Base-by-base conservation (phyloP, 2,113 vertebrate species). In the Lamprologus speciosus region DNA sequence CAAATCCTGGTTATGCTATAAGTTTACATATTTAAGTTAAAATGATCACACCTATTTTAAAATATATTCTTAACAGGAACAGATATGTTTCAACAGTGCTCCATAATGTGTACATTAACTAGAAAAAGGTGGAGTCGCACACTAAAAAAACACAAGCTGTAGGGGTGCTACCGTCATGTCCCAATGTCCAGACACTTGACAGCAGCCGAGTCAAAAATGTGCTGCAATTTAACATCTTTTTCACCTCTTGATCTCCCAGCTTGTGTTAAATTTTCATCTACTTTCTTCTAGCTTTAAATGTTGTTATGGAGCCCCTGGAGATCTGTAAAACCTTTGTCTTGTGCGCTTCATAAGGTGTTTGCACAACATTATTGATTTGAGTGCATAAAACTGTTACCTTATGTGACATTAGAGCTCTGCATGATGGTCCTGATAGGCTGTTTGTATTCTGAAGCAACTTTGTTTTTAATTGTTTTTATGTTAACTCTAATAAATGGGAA, bases 141-240 rank as follows among this genome's bases (percentile, higher is more conserved):
- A 42, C 54, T 75, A 78, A 85, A 11, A 83, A 6, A 81, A 81
- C 83, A 75, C 82, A 83, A 83, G 86, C 81, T 89, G 89, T 88
- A 75, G 5, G 10, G 54, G 26, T 33, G 23, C 40, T 58, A 33
- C 82, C 19, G 31, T 45, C 51, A 28, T 12, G 58, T 87, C 81
- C 51, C 42, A 13, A 50, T 21, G 47, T 84, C 26, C 53, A 6
- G 9, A 37, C 55, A 31, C 42, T 17, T 83, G 78, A 85, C 12
- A 19, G 31, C 87, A 81, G 87, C 53, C 4, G 31, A 8, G 35
- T 65, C 33, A 31, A 63, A 88, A 84, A 54, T 28, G 16, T 47
- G n/a, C n/a, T 47, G 23, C n/a, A n/a, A 5, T 57, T 57, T 45
- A 45, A 45, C 12, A 19, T 7, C 7, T 58, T 57, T 45, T 40